Percentiles rank a stretch among this genome's conserved stretches.
phyloP scores from a whole-genome alignment of 2,888 invertebrate species.

The Amiota minor region DNA sequence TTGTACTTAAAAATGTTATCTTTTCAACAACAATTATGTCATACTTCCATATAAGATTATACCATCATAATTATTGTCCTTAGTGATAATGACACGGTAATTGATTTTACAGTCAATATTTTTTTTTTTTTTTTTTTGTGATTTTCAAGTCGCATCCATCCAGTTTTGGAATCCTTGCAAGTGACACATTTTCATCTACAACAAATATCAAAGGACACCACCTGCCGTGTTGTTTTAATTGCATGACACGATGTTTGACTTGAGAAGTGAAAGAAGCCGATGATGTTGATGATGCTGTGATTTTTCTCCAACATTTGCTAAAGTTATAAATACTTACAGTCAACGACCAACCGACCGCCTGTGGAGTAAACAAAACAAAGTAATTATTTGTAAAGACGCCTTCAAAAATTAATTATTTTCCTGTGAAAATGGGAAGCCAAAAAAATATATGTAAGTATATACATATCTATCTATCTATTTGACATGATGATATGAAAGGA shows the following conservation, averaged over 20 bases:
- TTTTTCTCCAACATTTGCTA: not conserved
- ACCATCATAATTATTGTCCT: no score
- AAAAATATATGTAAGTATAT: not conserved
- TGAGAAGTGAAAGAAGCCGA: not conserved
- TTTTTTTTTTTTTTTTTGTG: not conserved
- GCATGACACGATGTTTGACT: constrained; percentile 54
- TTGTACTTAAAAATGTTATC: not conserved
- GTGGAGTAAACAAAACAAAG: constrained; percentile 22
- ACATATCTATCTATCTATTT: no score
- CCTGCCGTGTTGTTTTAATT: constrained; percentile 71
- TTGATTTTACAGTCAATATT: constrained; percentile 47
- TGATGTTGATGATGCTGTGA: not conserved
- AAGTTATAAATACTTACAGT: no score
- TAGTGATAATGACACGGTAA: constrained; percentile 62
- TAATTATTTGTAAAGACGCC: constrained; percentile 28
- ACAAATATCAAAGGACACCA: constrained; percentile 67
- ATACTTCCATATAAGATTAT: no score
- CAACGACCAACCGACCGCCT: not conserved
- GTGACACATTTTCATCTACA: constrained; percentile 63
- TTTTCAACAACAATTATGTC: not conserved
- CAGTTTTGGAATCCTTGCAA: constrained; percentile 70
- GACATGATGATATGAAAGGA: not conserved
- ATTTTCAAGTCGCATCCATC: constrained; percentile 38
- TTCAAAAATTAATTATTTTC: constrained; percentile 22
- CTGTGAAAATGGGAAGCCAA: constrained; percentile 17